Evolutionary conservation across 2,797 vertebrate genomes (phyloP).

Genomic region (Micropoecilia bifurca): DNA sequence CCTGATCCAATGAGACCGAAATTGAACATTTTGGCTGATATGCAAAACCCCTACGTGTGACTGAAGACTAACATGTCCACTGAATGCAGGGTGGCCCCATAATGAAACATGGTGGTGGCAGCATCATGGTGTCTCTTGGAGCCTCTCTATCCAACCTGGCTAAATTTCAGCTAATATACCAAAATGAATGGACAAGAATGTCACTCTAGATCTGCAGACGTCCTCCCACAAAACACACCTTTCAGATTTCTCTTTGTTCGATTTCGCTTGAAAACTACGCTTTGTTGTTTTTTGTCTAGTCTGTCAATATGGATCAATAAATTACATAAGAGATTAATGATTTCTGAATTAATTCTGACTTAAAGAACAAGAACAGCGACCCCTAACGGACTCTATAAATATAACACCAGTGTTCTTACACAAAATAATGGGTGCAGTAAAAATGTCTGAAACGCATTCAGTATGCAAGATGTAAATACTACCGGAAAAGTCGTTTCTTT

Average conservation of each 20-base stretch:
- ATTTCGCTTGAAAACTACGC: not conserved
- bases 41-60: not conserved
- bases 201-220: not conserved
- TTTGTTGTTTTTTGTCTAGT: not conserved
- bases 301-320: not conserved
- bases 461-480: not conserved
- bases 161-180: not conserved
- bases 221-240: too few species aligned
- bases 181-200: not conserved
- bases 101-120: conserved; percentile 1
- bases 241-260: not conserved
- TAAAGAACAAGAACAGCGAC: not conserved
- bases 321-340: not conserved
- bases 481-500: not conserved
- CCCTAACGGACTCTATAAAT: not conserved
- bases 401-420: not conserved
- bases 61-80: not conserved
- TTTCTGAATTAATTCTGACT: not conserved
- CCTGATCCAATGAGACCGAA: not conserved
- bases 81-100: not conserved
- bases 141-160: not conserved
- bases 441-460: not conserved
- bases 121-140: not conserved
- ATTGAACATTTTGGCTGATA: not conserved
- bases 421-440: not conserved